Evolutionary conservation across 2,888 invertebrate species (phyloP).

Genomic region (Amphiduros pacificus): DNA sequence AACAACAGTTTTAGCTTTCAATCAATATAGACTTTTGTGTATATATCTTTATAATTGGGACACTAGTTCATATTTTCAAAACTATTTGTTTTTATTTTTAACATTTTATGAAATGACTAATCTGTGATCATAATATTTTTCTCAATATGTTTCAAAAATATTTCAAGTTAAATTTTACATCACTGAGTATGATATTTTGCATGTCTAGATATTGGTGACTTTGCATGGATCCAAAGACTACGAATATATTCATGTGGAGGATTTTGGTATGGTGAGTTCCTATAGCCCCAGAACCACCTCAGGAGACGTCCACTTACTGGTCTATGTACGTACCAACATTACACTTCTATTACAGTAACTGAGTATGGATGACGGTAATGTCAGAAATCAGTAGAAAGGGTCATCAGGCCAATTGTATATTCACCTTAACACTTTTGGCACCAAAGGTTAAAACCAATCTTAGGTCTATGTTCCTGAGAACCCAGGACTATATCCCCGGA

Average conservation of each 20-base stretch:
- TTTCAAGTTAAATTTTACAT: no score
- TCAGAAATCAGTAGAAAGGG: no score
- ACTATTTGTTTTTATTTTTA: background rate
- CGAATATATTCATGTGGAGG: slow-evolving; percentile 63
- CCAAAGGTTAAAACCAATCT: no score
- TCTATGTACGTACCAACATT: slow-evolving; percentile 62
- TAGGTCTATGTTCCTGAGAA: no score
- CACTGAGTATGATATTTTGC: background rate
- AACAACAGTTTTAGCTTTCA: background rate
- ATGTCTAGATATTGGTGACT: slow-evolving; percentile 69
- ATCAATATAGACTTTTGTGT: background rate
- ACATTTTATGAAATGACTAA: background rate
- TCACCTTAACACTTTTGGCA: no score
- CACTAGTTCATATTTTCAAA: background rate
- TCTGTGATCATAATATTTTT: no score
- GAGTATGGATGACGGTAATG: no score
- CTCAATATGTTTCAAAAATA: no score
- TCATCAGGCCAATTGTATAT: no score
- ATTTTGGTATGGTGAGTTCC: slow-evolving; percentile 68
- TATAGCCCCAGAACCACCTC: slow-evolving; percentile 87
- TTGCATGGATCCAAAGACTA: slow-evolving; percentile 81
- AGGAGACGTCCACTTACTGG: slow-evolving; percentile 93
- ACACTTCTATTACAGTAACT: background rate
- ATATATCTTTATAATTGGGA: background rate
- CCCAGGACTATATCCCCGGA: no score